Evolutionary conservation across 2,113 vertebrate genomes (phyloP).

Genomic region (Crocuta crocuta): DNA sequence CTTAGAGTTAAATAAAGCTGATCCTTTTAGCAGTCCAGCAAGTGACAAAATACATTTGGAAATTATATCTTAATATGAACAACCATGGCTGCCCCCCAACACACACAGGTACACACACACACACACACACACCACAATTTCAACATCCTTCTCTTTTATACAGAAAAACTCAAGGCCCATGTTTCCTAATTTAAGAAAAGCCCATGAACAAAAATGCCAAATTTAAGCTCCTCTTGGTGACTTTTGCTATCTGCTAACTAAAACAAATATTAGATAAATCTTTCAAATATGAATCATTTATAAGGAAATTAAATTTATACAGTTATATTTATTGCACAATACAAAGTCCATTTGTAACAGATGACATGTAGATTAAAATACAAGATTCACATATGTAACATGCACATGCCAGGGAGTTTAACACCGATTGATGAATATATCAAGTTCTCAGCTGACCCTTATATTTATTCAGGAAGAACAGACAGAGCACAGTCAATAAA

Average conservation of each 20-base stretch:
- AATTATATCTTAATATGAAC: background rate
- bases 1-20: background rate
- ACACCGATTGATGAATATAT: background rate
- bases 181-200: background rate
- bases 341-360: background rate
- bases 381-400: background rate
- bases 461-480: background rate
- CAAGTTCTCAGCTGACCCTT: background rate
- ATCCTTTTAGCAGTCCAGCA: background rate
- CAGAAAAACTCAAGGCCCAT: background rate
- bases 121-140: background rate
- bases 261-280: background rate
- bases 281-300: background rate
- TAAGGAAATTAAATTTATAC: background rate
- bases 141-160: background rate
- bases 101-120: no score
- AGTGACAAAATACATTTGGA: background rate
- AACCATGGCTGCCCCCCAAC: background rate
- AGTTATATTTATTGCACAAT: background rate
- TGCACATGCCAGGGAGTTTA: accelerated
- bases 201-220: background rate
- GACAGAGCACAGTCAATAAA: background rate
- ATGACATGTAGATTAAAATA: background rate
- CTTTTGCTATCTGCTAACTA: background rate
- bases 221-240: background rate